Evolutionary conservation across 2,113 vertebrate genomes (phyloP).

Genomic region (Hyperoodon ampullatus): DNA sequence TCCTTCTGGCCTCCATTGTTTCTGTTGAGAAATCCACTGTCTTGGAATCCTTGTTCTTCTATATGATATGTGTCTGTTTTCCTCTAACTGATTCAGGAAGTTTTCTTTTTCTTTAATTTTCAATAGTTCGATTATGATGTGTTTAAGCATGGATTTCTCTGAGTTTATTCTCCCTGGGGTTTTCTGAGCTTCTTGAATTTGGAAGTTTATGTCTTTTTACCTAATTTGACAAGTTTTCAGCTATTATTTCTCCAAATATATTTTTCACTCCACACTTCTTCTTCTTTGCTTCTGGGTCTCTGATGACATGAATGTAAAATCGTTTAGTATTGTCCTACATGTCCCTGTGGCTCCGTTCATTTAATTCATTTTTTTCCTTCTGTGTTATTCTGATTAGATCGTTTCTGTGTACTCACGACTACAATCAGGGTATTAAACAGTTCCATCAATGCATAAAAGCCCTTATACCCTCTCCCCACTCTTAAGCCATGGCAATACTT

Average conservation of each 20-base stretch:
- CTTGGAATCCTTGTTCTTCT: neutral
- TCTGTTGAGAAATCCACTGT: neutral
- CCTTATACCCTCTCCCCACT: neutral
- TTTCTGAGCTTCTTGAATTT: neutral
- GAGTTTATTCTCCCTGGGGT: neutral
- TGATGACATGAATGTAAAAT: neutral
- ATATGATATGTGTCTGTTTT: neutral
- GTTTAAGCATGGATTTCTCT: neutral
- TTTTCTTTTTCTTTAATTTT: slow-evolving; percentile 7
- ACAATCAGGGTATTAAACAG: neutral
- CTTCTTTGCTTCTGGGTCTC: neutral
- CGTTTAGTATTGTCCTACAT: neutral
- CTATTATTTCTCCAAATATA: neutral
- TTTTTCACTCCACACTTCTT: neutral
- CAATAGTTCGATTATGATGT: neutral
- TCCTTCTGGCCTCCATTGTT: neutral
- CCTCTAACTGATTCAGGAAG: neutral
- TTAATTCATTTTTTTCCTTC: neutral
- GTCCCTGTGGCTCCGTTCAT: neutral
- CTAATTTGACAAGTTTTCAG: neutral
- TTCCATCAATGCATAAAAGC: neutral
- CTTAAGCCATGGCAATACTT: neutral
- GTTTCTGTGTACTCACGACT: neutral
- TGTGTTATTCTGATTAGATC: neutral
- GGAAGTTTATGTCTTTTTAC: neutral